These are phyloP conservation scores for Saimiri boliviensis DNA, from an alignment of 2,113 vertebrate species.

Conservation along the genomic window DNA sequence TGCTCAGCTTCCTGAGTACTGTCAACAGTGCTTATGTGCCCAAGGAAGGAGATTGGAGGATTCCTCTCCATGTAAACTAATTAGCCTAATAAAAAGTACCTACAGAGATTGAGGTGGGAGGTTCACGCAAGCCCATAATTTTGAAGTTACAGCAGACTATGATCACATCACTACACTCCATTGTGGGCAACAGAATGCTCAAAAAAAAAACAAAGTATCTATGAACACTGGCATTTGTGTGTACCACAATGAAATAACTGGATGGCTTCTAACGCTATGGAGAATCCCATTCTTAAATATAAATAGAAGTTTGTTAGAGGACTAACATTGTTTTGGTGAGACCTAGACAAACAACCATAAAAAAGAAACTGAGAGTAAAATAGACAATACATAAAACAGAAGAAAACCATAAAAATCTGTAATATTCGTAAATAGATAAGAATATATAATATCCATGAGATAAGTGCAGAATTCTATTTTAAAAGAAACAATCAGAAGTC, in stretches of 20 bases:
- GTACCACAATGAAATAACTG: background rate
- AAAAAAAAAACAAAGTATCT: background rate
- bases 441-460: background rate
- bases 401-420: background rate
- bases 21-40: background rate
- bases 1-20: background rate
- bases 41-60: background rate
- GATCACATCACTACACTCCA: too few species aligned
- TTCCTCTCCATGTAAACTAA: background rate
- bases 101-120: too few species aligned
- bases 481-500: background rate
- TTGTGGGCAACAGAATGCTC: too few species aligned
- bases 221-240: background rate
- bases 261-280: background rate
- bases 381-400: background rate
- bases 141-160: too few species aligned
- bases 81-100: background rate
- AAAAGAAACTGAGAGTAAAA: background rate
- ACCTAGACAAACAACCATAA: background rate
- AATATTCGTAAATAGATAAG: background rate
- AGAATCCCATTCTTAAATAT: background rate
- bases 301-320: background rate
- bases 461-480: background rate
- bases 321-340: background rate
- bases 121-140: too few species aligned